These are phyloP conservation scores for Cactoblastis cactorum DNA, from an alignment of 2,888 invertebrate genomes.

Conservation along the genomic window DNA sequence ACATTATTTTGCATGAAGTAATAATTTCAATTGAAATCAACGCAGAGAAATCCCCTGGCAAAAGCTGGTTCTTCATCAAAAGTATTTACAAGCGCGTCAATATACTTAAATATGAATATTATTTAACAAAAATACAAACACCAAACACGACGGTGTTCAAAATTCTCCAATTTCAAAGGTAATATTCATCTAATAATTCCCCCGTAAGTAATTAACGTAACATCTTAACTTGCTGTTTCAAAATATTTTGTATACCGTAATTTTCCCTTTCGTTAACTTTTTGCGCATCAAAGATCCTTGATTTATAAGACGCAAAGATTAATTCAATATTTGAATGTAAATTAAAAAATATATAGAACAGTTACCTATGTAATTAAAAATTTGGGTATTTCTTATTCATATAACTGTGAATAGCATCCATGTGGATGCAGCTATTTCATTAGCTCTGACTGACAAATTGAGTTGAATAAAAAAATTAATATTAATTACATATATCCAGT, in stretches of 20 bases:
- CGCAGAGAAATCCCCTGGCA: no score
- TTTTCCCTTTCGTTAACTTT: conserved; percentile 11
- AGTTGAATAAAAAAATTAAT: no score
- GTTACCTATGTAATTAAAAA: no score
- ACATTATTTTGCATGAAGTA: no score
- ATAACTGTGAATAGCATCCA: no score
- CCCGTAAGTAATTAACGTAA: conserved; percentile 9
- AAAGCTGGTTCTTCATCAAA: no score
- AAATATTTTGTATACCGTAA: conserved; percentile 7
- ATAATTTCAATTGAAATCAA: no score
- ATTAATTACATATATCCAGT: no score
- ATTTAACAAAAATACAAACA: background rate
- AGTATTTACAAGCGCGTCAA: no score
- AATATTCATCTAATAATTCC: conserved; percentile 2
- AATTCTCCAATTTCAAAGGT: conserved; percentile 4
- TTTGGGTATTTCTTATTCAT: no score
- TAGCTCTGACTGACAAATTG: no score
- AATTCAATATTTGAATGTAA: conserved; percentile 3
- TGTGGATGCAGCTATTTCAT: no score
- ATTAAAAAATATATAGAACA: background rate
- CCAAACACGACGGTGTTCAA: background rate
- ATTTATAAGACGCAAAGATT: conserved; percentile 11
- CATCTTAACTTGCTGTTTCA: conserved; percentile 1
- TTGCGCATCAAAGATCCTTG: conserved; percentile 13
- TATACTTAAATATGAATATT: background rate